Base-by-base conservation (phyloP, 2,113 vertebrate species). In the Semnornis frantzii region DNA sequence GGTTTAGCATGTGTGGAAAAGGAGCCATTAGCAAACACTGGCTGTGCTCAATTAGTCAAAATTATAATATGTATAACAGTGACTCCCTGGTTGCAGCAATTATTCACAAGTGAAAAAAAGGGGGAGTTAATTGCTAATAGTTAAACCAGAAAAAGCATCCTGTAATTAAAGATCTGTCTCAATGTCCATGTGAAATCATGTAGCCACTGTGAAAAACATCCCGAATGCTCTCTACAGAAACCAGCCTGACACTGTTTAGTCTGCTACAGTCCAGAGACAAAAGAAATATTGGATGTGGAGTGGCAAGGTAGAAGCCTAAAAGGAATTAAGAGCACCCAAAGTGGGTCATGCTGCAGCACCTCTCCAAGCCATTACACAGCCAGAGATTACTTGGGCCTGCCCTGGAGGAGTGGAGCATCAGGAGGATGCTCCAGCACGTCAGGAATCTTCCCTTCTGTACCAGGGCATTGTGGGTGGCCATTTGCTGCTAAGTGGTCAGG, bases 11-110 rank as follows among this genome's bases (percentile, higher is more conserved):
- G 24, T 82, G 76, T 1, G 0, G 85, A 87, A 94, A 76, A 92
- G 77, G 48, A 94, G 66, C 57, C 65, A 83, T 94, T 94, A 95
- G 93, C 76, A 81, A 89, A 92, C 55, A 65, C 71, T 73, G 70
- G 74, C 65, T 85, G 52, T 5, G 1, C 63, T 92, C 60, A 69
- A 92, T 95, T 92, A 93, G 64, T 92, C 85, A 82, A 69, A 91
- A 31, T 70, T 73, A 30, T 31, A 71, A 63, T 66, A 92, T 5
- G 76, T 25, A 79, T 25, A 76, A 76, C 21, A 55, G 21, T 23
- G 34, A 46, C 54, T 93, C 37, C 66, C 24, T 77, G 54, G 57
- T 28, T 90, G 21, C 85, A 81, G 64, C 25, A 78, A 76, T 95
- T 94, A 92, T 46, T 88, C 48, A 59, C 30, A 85, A 46, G 50